Evolutionary conservation across 1,140 invertebrate genomes (phyloP), one percentile per base, ranked within the genome.

Genomic region (Drosophila funebris): DNA sequence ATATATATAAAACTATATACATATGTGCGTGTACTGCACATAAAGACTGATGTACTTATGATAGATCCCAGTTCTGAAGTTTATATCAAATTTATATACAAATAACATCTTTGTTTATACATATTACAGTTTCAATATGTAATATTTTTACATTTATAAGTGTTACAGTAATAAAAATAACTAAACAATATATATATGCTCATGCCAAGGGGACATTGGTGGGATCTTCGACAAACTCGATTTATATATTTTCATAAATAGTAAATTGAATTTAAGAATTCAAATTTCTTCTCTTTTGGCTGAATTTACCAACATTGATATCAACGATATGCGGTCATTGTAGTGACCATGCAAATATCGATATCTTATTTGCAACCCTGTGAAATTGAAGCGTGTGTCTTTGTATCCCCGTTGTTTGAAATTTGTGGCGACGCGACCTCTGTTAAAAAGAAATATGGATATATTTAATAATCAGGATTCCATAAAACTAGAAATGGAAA

Each of bases 401-500:
- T 61, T 20, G 44, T 44, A 41, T 36, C 44, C 13, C 33, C 29
- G 8, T 44, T 58, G 22, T 58, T 58, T 58, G 63, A 58, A 67
- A 53, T 53, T 52, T 11, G 13, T 9, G n/a, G n/a, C 24, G 36
- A 66, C 58, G 48, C 48, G n/a, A 13, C 7, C 5, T 62, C 13
- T 13, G 11, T 13, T 36, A 11, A 2, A n/a, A 1, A 14, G 3
- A 16, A 50, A 60, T 6, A 85, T 84, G 80, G 60, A 46, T 16
- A 37, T 69, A 13, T 7, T 37, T 5, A 20, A 62, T 58, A 4
- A 27, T 14, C 44, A 6, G 3, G 27, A 56, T 27, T 1, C 13
- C 1, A 57, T 43, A 6, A 46, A 74, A 7, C 3, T 33, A 0
- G 13, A 79, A 27, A 78, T 82, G 83, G 69, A 76, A 39, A 52